Evolutionary conservation across 37 sponge, comb jelly and placozoan species (phyloP).

Genomic region (Beroe forskalii): DNA sequence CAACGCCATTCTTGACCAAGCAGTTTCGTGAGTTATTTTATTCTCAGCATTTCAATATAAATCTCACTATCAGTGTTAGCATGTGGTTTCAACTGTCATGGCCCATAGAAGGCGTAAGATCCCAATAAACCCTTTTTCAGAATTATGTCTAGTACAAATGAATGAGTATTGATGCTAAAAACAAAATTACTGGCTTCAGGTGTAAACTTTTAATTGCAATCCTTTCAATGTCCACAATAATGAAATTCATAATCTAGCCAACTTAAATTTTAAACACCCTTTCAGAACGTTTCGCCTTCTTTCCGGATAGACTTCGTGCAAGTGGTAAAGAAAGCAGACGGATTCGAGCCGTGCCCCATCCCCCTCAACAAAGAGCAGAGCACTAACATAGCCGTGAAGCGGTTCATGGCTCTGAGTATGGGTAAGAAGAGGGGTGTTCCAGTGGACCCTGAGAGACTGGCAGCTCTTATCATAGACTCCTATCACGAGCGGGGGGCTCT

Average conservation of each 20-base stretch:
- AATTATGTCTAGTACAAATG: too few relatives aligned
- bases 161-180: too few relatives aligned
- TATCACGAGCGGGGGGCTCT: background rate
- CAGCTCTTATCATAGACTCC: background rate
- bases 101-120: too few relatives aligned
- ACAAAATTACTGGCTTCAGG: too few relatives aligned
- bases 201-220: too few relatives aligned
- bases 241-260: too few relatives aligned
- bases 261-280: too few relatives aligned
- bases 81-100: too few relatives aligned
- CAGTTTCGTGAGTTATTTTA: background rate
- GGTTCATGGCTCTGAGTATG: background rate
- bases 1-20: background rate
- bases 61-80: too few relatives aligned
- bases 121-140: too few relatives aligned
- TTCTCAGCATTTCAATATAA: too few relatives aligned
- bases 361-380: background rate
- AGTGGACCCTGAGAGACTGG: background rate
- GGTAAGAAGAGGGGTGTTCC: background rate
- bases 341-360: slow-evolving; percentile 16
- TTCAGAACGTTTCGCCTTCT: slow-evolving; percentile 22
- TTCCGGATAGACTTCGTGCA: slow-evolving; percentile 16
- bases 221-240: too few relatives aligned
- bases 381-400: background rate
- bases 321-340: background rate